These are phyloP conservation scores for Drosophila melanosoma DNA, from an alignment of 2,888 invertebrate species.

Conservation along the genomic window DNA sequence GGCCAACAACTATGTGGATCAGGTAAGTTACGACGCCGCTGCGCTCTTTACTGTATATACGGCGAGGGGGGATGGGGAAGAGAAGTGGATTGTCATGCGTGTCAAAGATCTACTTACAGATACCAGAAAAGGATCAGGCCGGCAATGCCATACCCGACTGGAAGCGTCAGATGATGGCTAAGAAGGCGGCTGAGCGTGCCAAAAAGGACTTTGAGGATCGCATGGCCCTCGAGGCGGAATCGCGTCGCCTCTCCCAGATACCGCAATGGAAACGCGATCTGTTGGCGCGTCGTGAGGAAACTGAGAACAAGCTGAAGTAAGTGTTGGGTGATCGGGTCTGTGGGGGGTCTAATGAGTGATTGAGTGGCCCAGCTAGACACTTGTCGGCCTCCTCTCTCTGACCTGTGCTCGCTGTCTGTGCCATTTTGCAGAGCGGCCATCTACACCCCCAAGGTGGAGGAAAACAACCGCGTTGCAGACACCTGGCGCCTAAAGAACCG, in stretches of 20 bases:
- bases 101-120: slow-evolving; percentile 87
- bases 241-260: slow-evolving; percentile 92
- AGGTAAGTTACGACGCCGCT: slow-evolving; percentile 87
- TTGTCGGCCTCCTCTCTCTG: slow-evolving; percentile 48
- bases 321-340: slow-evolving; percentile 54
- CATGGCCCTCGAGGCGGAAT: slow-evolving; percentile 93
- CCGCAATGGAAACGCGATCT: slow-evolving; percentile 98
- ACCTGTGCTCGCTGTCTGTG: slow-evolving; percentile 43
- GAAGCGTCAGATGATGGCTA: slow-evolving; percentile 98
- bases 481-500: slow-evolving; percentile 86
- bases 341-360: slow-evolving; percentile 26
- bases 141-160: slow-evolving; percentile 96
- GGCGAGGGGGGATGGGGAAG: neutral
- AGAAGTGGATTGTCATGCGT: slow-evolving; percentile 39
- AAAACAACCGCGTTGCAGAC: slow-evolving; percentile 86
- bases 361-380: slow-evolving; percentile 37
- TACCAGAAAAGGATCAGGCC: slow-evolving; percentile 94
- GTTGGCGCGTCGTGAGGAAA: slow-evolving; percentile 92
- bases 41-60: neutral
- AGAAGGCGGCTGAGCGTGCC: slow-evolving; percentile 97
- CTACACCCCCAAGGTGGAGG: slow-evolving; percentile 90
- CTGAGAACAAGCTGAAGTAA: slow-evolving; percentile 91
- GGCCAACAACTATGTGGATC: slow-evolving; percentile 94
- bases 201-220: slow-evolving; percentile 95
- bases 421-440: slow-evolving; percentile 86